Evolutionary conservation across 2,113 vertebrate species (phyloP), one percentile per base, ranked within the genome.

Genomic region (Istiophorus platypterus): DNA sequence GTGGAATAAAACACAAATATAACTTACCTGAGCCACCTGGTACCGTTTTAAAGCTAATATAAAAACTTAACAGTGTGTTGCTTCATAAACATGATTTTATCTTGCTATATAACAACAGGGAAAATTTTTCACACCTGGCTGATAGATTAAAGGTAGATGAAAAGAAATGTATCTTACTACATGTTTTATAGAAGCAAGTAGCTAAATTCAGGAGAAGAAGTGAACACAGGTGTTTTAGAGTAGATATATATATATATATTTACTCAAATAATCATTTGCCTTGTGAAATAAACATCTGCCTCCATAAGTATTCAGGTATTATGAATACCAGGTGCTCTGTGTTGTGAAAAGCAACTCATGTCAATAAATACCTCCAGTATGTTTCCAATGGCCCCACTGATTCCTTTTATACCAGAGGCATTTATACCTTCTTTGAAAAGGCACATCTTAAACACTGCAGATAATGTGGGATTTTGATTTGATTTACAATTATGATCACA

Each of bases 191-290:
- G 14, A 49, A 45, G 37, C 6, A 34, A 18, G 15, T 1, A 47
- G 49, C 18, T 58, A 58, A 17, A 13, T 41, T 39, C n/a, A 37
- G 17, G 31, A 47, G 10, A 39, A 17, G 24, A 68, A 56, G 37
- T 65, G 34, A 61, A 56, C 76, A 67, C 80, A 79, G 64, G 49
- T 80, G 69, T 61, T 59, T 75, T 9, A 52, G 49, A 57, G 15
- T 42, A 41, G n/a, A 82, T 76, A 14, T 54, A 77, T 81, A 56
- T 69, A n/a, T n/a, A n/a, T n/a, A 37, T 47, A 67, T 85, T 89
- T 47, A 80, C 41, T 76, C 22, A 74, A 81, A 82, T 24, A 70
- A 74, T 78, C 27, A 63, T 45, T 47, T 1, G n/a, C 39, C 67
- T 79, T 76, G 42, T 76, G 45, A 79, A 77, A 63, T 37, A 45